These are phyloP conservation scores for Philonicus albiceps DNA, from an alignment of 2,888 invertebrate genomes.

Conservation along the genomic window DNA sequence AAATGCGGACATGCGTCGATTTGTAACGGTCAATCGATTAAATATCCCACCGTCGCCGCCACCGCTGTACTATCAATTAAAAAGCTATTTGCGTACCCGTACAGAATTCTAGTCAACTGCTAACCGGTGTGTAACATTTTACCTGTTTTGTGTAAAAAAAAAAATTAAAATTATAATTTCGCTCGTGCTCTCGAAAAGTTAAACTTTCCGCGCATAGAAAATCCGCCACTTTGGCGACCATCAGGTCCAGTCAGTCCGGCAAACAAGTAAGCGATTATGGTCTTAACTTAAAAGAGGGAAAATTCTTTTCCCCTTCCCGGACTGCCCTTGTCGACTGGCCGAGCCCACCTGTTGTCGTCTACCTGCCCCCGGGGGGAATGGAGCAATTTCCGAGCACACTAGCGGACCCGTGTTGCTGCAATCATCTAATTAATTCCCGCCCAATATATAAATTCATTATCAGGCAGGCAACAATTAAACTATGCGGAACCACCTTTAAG, in stretches of 20 bases:
- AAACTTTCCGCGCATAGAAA: neutral
- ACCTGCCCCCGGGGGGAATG: neutral
- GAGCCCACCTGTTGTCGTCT: neutral
- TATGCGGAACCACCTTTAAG: constrained; percentile 45
- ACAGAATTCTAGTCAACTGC: neutral
- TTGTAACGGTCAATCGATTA: neutral
- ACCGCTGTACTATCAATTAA: neutral
- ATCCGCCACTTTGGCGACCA: neutral
- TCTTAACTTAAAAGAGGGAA: neutral
- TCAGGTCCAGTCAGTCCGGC: neutral
- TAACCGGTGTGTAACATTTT: neutral
- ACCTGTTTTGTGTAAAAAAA: neutral
- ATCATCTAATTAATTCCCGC: constrained; percentile 30
- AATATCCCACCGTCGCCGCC: neutral
- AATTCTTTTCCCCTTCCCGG: neutral
- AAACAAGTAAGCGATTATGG: neutral
- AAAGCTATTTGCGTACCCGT: neutral
- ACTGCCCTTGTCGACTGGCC: no score
- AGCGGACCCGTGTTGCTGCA: neutral
- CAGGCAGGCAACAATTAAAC: constrained; percentile 35
- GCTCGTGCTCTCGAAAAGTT: constrained; percentile 1
- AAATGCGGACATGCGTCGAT: constrained; percentile 16
- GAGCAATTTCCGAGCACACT: neutral
- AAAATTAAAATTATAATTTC: constrained; percentile 36
- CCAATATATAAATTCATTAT: constrained; percentile 35